Evolutionary conservation across 2,113 vertebrate species (phyloP).

Genomic region (Xiphophorus couchianus): DNA sequence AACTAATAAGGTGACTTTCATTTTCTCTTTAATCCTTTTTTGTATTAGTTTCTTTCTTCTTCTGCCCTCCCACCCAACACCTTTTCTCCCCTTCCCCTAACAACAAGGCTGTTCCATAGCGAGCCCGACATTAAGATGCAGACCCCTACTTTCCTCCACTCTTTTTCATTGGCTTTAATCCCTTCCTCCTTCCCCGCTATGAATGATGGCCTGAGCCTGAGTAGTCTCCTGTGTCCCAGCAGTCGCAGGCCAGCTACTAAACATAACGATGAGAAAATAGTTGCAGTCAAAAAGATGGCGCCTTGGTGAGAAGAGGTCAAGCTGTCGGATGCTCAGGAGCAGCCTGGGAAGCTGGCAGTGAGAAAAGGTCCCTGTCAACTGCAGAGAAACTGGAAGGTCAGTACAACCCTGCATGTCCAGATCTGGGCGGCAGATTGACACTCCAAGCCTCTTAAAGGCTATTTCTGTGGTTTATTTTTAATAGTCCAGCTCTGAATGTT

Average conservation of each 20-base stretch:
- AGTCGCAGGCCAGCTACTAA: slow-evolving; percentile 39
- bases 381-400: slow-evolving; percentile 7
- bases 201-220: slow-evolving; percentile 67
- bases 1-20: neutral
- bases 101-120: slow-evolving; percentile 65
- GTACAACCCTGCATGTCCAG: neutral
- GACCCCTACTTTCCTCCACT: slow-evolving; percentile 55
- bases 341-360: slow-evolving; percentile 17
- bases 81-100: slow-evolving; percentile 36
- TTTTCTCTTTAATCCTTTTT: neutral
- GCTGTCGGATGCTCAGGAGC: slow-evolving; percentile 43
- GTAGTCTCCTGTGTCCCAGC: slow-evolving; percentile 37
- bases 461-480: neutral
- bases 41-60: neutral
- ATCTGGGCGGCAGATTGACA: neutral
- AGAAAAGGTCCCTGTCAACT: slow-evolving; percentile 20
- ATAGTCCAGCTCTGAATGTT: neutral
- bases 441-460: neutral
- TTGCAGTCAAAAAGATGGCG: slow-evolving; percentile 49
- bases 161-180: slow-evolving; percentile 68
- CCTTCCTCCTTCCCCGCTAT: slow-evolving; percentile 55
- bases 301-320: slow-evolving; percentile 41
- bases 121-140: slow-evolving; percentile 70
- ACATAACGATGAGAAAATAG: slow-evolving; percentile 60
- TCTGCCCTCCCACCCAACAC: slow-evolving; percentile 25